These are phyloP conservation scores for Laticauda colubrina DNA, from an alignment of 2,113 vertebrate species.

Conservation along the genomic window DNA sequence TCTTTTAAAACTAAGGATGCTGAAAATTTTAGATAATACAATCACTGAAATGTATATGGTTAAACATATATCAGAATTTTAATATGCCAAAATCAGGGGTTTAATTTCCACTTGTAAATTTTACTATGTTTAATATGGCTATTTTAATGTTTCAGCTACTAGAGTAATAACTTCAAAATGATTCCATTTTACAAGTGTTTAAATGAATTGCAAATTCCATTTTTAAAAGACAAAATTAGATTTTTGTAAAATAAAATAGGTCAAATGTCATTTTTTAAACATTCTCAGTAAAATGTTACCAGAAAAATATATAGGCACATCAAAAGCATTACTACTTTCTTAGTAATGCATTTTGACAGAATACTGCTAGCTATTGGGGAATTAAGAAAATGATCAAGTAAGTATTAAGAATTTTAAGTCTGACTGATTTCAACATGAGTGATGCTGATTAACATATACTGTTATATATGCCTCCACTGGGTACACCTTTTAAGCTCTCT, in stretches of 20 bases:
- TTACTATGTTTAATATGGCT: conserved; percentile 30
- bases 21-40: conserved; percentile 31
- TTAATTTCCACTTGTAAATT: conserved; percentile 41
- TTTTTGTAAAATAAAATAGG: not conserved
- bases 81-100: not conserved
- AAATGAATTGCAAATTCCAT: not conserved
- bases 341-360: not conserved
- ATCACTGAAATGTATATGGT: conserved; percentile 25
- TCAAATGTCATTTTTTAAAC: not conserved
- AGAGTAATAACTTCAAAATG: conserved; percentile 36
- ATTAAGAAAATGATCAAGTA: not conserved
- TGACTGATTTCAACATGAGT: not conserved
- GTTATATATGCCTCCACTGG: not conserved
- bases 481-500: not conserved
- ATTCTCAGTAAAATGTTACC: not conserved
- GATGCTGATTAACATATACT: not conserved
- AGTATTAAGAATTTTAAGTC: not conserved
- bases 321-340: not conserved
- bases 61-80: conserved; percentile 1
- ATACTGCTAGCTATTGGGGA: not conserved
- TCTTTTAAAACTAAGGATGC: not conserved
- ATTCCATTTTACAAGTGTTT: conserved; percentile 17
- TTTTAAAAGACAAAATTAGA: conserved; percentile 18
- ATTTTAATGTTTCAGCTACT: conserved; percentile 48
- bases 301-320: not conserved